Evolutionary conservation across 2,888 invertebrate genomes (phyloP).

Genomic region (Myopa testacea): DNA sequence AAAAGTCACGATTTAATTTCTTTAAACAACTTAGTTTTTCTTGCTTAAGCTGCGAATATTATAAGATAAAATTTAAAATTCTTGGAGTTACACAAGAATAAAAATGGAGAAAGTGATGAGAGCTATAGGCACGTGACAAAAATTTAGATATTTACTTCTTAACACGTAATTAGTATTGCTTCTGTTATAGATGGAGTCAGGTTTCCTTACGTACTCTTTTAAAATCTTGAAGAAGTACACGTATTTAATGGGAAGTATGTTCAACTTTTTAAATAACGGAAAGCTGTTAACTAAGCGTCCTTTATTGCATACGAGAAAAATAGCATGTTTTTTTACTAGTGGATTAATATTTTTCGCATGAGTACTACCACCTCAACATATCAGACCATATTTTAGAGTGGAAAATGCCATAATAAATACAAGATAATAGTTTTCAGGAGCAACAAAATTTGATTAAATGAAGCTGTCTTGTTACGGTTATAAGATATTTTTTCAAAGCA

Average conservation of each 20-base stretch:
- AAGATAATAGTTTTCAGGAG: background rate
- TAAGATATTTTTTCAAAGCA: too few relatives aligned
- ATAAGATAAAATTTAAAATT: too few relatives aligned
- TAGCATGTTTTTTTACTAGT: background rate
- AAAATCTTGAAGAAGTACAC: background rate
- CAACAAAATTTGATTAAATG: background rate
- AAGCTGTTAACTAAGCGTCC: background rate
- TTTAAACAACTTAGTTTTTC: too few relatives aligned
- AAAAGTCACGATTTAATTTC: too few relatives aligned
- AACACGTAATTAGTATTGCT: background rate
- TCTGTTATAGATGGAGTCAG: background rate
- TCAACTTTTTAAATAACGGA: background rate
- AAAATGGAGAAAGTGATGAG: too few relatives aligned
- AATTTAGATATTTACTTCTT: background rate
- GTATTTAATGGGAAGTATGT: background rate
- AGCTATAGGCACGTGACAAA: background rate
- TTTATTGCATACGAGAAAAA: background rate
- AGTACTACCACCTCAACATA: background rate
- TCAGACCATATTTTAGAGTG: conserved; percentile 3
- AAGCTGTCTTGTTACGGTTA: background rate
- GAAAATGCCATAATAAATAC: background rate
- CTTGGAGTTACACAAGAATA: too few relatives aligned
- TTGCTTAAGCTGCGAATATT: too few relatives aligned
- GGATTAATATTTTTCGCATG: background rate
- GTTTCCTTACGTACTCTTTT: background rate